Conservation (phyloP, 2,888 invertebrate genomes). For the Clusia tigrina region DNA sequence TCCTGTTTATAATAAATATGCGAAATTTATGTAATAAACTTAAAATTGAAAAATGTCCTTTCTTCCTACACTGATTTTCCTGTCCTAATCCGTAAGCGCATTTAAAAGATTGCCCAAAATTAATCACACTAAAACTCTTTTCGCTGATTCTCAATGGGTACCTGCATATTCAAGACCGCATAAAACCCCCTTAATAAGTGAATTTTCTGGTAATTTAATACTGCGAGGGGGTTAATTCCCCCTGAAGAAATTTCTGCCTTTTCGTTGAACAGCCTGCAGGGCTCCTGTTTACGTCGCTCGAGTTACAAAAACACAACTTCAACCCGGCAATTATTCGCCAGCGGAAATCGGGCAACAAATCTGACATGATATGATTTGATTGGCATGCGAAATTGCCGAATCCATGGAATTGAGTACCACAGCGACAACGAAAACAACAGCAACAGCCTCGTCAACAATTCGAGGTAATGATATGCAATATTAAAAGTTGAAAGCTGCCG, state of each 20-base stretch:
- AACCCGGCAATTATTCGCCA: conserved; percentile 19
- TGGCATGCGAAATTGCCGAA: conserved; percentile 25
- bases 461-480: conserved; percentile 8
- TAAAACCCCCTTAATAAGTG: conserved; percentile 17
- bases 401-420: not conserved
- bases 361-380: conserved; percentile 25
- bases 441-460: too few species aligned
- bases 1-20: too few species aligned
- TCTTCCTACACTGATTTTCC: too few species aligned
- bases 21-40: too few species aligned
- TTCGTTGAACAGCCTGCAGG: not conserved
- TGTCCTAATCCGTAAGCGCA: too few species aligned
- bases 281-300: not conserved
- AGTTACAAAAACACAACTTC: not conserved
- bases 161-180: conserved; percentile 18
- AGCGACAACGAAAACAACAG: not conserved
- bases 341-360: conserved; percentile 18
- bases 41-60: too few species aligned
- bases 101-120: too few species aligned
- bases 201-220: conserved; percentile 28
- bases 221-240: conserved; percentile 13
- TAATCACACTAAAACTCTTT: too few species aligned
- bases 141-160: too few species aligned
- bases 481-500: not conserved
- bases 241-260: not conserved